These are phyloP conservation scores for Chrysogorgia sp. DNA, from an alignment of 92 coral and sea anemone genomes.

Conservation along the genomic window DNA sequence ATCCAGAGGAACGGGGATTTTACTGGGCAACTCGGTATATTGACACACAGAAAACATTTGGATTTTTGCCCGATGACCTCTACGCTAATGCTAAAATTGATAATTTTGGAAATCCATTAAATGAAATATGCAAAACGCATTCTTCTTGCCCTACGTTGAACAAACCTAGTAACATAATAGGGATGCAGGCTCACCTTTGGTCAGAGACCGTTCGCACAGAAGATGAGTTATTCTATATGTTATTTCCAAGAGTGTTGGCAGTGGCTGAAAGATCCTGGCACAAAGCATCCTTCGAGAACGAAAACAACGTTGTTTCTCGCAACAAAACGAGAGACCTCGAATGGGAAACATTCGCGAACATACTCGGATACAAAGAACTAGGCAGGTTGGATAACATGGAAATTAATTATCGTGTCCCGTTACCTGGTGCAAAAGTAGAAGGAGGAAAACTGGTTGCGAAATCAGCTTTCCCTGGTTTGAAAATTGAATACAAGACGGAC, in stretches of 20 bases:
- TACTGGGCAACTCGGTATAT: constrained; percentile 98
- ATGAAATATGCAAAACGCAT: constrained; percentile 72
- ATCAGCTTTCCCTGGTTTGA: constrained; percentile 85
- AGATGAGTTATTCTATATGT: constrained; percentile 82
- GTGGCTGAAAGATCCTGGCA: constrained; percentile 97
- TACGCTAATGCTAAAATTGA: constrained; percentile 70
- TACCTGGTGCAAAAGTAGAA: constrained; percentile 78
- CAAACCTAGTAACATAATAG: constrained; percentile 72
- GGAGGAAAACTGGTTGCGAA: constrained; percentile 67
- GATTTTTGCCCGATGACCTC: constrained; percentile 82
- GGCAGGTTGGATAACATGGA: constrained; percentile 76
- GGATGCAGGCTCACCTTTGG: constrained; percentile 90
- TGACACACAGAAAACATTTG: constrained; percentile 83
- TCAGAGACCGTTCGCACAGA: constrained; percentile 88
- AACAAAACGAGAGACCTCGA: constrained; percentile 48
- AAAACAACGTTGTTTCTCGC: constrained; percentile 52
- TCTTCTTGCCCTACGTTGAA: constrained; percentile 74
- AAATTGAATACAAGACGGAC: constrained; percentile 72
- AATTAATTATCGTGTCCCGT: constrained; percentile 73
- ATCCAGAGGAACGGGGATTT: constrained; percentile 97
- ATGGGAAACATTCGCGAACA: constrained; percentile 83
- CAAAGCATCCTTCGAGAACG: constrained; percentile 86
- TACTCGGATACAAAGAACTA: constrained; percentile 81
- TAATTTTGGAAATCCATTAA: constrained; percentile 61
- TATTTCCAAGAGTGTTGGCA: constrained; percentile 85